phyloP scores from a whole-genome alignment of 2,797 vertebrate species.

The Channa striata region DNA sequence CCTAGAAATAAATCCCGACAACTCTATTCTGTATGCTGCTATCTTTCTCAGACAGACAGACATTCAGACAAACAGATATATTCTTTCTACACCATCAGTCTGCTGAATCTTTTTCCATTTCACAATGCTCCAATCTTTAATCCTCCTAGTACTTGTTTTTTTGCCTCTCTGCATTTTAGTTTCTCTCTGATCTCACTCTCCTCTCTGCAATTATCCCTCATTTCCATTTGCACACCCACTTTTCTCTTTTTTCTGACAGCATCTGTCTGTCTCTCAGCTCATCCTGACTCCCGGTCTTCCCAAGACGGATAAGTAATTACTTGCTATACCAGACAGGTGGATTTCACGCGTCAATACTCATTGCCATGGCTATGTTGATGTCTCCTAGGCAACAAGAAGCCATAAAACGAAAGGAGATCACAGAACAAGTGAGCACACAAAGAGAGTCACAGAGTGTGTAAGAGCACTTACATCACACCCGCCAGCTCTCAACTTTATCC shows the following conservation, averaged over 20 bases:
- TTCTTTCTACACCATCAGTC: constrained; percentile 37
- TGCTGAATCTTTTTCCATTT: constrained; percentile 29
- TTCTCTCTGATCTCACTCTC: constrained; percentile 36
- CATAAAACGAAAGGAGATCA: constrained; percentile 42
- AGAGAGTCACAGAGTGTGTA: constrained; percentile 4
- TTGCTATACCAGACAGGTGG: constrained; percentile 72
- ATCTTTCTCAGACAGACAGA: constrained; percentile 44
- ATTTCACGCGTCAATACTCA: constrained; percentile 79
- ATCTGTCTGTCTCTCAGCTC: constrained; percentile 54
- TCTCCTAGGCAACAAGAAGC: constrained; percentile 68
- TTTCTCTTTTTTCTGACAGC: constrained; percentile 48
- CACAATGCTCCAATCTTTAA: constrained; percentile 14
- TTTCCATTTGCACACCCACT: constrained; percentile 64
- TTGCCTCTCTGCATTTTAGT: constrained; percentile 14
- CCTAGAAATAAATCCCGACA: constrained; percentile 44
- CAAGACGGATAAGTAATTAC: constrained; percentile 75
- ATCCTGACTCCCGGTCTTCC: constrained; percentile 51
- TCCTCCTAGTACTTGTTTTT: constrained; percentile 9
- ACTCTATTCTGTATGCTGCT: constrained; percentile 24
- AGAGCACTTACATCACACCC: constrained; percentile 30
- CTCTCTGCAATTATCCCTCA: constrained; percentile 63
- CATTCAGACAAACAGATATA: constrained; percentile 39
- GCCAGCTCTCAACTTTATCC: constrained; percentile 5
- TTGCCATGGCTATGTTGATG: constrained; percentile 68
- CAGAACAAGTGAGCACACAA: constrained; percentile 25